Conservation (phyloP, 2,797 vertebrate species). For the Varecia variegata region DNA sequence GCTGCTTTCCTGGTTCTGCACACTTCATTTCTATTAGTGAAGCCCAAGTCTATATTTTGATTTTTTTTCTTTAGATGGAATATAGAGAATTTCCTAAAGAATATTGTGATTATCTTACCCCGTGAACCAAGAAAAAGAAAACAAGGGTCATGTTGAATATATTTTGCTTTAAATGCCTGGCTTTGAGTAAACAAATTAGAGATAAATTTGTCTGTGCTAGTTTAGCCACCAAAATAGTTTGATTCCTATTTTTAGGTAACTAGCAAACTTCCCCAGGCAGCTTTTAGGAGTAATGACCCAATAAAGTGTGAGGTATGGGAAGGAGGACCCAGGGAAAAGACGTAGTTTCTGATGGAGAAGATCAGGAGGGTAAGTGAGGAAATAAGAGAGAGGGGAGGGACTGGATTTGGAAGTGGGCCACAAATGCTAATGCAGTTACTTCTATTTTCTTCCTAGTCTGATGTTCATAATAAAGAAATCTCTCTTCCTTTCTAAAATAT, state of each 20-base stretch:
- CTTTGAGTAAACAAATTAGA: background rate
- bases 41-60: background rate
- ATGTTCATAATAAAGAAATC: background rate
- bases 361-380: rapidly evolving
- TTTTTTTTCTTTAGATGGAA: background rate
- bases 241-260: background rate
- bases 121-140: background rate
- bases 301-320: background rate
- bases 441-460: background rate
- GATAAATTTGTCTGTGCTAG: background rate
- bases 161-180: background rate
- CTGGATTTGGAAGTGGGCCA: rapidly evolving
- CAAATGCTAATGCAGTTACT: rapidly evolving
- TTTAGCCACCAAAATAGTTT: background rate
- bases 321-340: background rate
- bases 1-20: background rate
- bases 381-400: too few species aligned
- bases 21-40: background rate
- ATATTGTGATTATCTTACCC: background rate
- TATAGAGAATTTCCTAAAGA: background rate
- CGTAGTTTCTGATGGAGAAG: background rate
- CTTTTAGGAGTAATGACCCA: background rate
- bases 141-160: background rate
- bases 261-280: background rate
- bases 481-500: background rate